Percentiles rank a stretch among this genome's conserved stretches.
Evolutionary conservation across 2,797 vertebrate genomes (phyloP).

Genomic region (Podarcis siculus): DNA sequence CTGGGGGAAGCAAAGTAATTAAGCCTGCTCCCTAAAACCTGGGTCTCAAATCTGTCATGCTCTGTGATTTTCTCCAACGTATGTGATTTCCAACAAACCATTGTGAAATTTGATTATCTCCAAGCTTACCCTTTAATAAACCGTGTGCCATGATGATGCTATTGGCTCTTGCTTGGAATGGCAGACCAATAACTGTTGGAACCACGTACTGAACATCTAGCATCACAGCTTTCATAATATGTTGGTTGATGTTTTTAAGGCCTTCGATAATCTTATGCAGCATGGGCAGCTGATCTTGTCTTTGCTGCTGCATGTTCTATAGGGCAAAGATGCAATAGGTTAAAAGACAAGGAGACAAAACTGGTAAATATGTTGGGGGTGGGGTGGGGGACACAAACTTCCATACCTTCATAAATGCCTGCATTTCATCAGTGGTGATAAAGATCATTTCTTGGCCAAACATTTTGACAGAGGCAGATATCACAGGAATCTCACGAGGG

Average conservation of each 20-base stretch:
- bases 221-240: too few relatives aligned
- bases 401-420: neutral
- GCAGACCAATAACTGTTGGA: neutral
- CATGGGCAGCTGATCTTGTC: neutral
- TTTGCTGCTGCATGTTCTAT: neutral
- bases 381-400: neutral
- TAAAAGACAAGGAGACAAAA: neutral
- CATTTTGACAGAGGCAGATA: fast-evolving
- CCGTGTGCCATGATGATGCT: neutral
- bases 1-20: neutral
- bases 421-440: neutral
- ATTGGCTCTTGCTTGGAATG: neutral
- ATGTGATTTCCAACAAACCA: neutral
- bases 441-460: fast-evolving
- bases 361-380: neutral
- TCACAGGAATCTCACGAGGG: fast-evolving
- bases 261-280: neutral
- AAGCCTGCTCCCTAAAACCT: neutral
- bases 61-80: neutral
- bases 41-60: neutral
- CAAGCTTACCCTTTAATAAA: neutral
- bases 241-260: neutral
- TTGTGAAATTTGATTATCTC: neutral
- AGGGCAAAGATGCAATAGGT: neutral
- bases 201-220: neutral